phyloP scores from a whole-genome alignment of 2,797 vertebrate genomes.

The Melanotaenia maccullochi region DNA sequence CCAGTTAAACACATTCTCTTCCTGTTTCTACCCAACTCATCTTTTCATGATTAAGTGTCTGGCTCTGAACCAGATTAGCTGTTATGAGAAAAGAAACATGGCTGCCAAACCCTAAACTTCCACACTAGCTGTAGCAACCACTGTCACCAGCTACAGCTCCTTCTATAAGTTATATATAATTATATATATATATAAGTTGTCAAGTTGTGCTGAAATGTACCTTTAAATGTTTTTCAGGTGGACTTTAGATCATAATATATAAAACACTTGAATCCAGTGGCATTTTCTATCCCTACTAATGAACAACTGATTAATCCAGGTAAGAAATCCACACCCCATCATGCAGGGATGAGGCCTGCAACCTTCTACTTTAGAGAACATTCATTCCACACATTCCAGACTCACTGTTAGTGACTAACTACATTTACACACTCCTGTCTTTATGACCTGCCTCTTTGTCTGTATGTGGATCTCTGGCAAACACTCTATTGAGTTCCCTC shows the following conservation, averaged over 20 bases:
- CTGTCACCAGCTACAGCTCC: background rate
- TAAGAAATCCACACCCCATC: background rate
- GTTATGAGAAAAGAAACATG: background rate
- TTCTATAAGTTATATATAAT: too few species aligned
- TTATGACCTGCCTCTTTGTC: slow-evolving; percentile 35
- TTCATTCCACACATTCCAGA: slow-evolving; percentile 54
- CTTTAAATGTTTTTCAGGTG: slow-evolving; percentile 4
- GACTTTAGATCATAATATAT: background rate
- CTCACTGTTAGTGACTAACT: slow-evolving; percentile 10
- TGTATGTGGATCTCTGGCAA: slow-evolving; percentile 29
- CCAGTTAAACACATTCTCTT: slow-evolving; percentile 2
- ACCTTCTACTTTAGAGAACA: slow-evolving; percentile 39
- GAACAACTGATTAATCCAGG: background rate
- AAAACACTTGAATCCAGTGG: background rate
- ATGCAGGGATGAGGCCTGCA: slow-evolving; percentile 34
- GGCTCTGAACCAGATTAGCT: slow-evolving; percentile 10
- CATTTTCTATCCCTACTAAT: background rate
- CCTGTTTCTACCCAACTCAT: background rate
- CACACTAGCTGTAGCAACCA: background rate
- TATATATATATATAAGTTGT: background rate
- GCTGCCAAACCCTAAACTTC: slow-evolving; percentile 1
- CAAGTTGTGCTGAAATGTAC: background rate
- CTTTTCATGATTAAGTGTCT: slow-evolving; percentile 5
- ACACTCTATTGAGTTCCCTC: slow-evolving; percentile 30
- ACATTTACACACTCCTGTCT: slow-evolving; percentile 29